A percentile compares a stretch with the other conserved stretches of the same genome.
These are phyloP conservation scores for Lepilemur septentrionalis DNA, from an alignment of 2,797 vertebrate genomes.

Conservation along the genomic window DNA sequence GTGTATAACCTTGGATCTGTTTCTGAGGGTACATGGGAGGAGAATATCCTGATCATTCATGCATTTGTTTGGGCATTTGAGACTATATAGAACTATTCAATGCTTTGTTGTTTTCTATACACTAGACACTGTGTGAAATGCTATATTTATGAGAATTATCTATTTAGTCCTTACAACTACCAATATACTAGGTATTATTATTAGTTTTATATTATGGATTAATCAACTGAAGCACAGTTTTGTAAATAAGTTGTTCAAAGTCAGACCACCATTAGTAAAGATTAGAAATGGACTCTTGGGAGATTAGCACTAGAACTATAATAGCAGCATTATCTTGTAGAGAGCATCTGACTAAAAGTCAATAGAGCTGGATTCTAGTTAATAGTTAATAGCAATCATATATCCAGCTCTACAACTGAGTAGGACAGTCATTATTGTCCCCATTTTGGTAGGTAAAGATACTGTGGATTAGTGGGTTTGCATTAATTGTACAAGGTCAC, in stretches of 20 bases:
- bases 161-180: not conserved
- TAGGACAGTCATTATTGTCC: not conserved
- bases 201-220: constrained; percentile 3
- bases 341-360: constrained; percentile 27
- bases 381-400: constrained; percentile 21
- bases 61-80: not conserved
- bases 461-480: not conserved
- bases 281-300: constrained; percentile 10
- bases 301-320: not conserved
- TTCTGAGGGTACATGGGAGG: not conserved
- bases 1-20: not conserved
- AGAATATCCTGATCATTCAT: not conserved
- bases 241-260: constrained; percentile 49
- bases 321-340: not conserved
- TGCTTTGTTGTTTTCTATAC: not conserved
- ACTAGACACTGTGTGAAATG: not conserved
- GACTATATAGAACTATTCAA: not conserved
- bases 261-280: not conserved
- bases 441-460: not conserved
- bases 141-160: not conserved
- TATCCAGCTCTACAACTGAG: not conserved
- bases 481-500: not conserved
- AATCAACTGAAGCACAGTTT: not conserved
- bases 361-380: constrained; percentile 4
- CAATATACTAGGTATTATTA: not conserved